Base-by-base conservation (phyloP, 2,888 invertebrate genomes). In the Cremastobaeus sp. region DNA sequence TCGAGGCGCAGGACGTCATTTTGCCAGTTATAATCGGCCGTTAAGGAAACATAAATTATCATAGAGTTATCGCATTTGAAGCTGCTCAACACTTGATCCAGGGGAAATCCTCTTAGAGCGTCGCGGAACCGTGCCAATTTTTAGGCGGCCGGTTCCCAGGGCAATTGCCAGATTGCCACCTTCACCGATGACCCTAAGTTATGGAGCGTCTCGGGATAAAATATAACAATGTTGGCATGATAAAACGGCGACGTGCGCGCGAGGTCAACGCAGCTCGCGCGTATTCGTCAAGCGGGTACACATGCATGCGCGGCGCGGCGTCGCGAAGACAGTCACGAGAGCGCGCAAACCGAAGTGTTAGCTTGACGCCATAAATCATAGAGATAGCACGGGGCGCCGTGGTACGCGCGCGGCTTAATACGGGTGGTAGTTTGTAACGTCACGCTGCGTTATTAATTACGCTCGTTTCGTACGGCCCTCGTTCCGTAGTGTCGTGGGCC, bases 361-460 rank as follows among this genome's bases (percentile, higher is more conserved):
- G 79, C 74, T 75, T 77, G 66, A 65, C 62, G 77, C 73, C 76
- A 72, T 81, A 79, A 81, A 81, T 81, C 81, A 81, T 77, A 77
- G 76, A 78, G 78, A 81, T 81, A 81, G 78, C 77, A 74, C 77
- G 52, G 54, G 76, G 66, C 69, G 75, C 74, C 74, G 57, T 41
- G 66, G 64, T 71, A 37, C 41, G 50, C 48, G 52, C 55, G 76
- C 65, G 62, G 69, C 69, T 77, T 77, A 79, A 78, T 79, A 76
- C 74, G 77, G 74, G 64, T 70, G 78, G 73, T 68, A 50, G 59
- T 76, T 77, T 71, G 78, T 78, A 78, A 77, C 62, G 71, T 77
- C 65, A 75, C 76, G 77, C 76, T 66, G 76, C 75, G 78, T 80
- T 78, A 82, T 82, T 82, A 82, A 81, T 81, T 79, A 76, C 73